Conservation (phyloP, 2,888 invertebrate species). For the Oscheius sp. region DNA sequence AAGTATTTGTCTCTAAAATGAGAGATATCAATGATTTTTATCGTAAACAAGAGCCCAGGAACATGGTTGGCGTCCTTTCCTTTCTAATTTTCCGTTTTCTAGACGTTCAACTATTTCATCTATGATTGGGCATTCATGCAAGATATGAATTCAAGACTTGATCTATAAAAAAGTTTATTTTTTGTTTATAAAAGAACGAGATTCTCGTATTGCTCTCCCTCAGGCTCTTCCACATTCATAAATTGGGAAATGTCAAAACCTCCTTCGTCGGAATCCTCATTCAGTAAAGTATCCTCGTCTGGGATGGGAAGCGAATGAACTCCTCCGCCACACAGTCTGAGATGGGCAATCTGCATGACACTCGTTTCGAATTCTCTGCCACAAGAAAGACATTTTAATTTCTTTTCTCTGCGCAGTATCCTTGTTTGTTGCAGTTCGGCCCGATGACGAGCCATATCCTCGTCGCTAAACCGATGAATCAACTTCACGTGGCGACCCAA, state of each 20-base stretch:
- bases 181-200: background rate
- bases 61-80: too few species aligned
- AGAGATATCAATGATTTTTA: background rate
- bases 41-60: background rate
- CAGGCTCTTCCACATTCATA: background rate
- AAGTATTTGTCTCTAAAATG: background rate
- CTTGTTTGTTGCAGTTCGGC: background rate
- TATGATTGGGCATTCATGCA: background rate
- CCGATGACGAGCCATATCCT: slow-evolving; percentile 5
- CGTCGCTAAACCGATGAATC: background rate
- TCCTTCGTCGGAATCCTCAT: background rate
- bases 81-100: too few species aligned
- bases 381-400: background rate
- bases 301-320: too few species aligned
- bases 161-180: background rate
- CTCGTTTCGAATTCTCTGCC: background rate
- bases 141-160: background rate
- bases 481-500: slow-evolving; percentile 12
- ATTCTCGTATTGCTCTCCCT: background rate
- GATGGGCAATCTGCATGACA: background rate
- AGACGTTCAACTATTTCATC: background rate
- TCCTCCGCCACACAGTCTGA: background rate
- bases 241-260: too few species aligned
- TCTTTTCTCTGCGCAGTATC: background rate
- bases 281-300: background rate